A percentile compares a stretch with the other conserved stretches of the same genome.
phyloP scores from a whole-genome alignment of 2,113 vertebrate genomes.

The Capreolus pygargus region DNA sequence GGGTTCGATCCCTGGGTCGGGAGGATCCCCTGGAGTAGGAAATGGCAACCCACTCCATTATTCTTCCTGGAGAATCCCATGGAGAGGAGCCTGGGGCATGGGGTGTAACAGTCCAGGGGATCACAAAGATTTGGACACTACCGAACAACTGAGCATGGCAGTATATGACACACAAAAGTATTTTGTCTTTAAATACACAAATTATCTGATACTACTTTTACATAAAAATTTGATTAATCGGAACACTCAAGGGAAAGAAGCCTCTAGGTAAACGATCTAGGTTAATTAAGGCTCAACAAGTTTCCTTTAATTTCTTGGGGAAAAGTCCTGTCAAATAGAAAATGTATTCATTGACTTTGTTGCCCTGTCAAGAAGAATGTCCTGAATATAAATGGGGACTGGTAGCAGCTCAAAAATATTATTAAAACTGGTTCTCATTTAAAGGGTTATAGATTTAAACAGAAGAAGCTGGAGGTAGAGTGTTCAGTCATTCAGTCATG shows the following conservation, averaged over 20 bases:
- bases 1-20: accelerated
- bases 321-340: not conserved
- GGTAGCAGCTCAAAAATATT: not conserved
- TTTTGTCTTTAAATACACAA: not conserved
- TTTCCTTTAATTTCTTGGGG: not conserved
- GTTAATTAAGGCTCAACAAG: not conserved
- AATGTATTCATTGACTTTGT: not conserved
- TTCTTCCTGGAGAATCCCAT: not conserved
- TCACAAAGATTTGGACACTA: not conserved
- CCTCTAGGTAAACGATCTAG: not conserved
- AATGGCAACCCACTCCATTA: not conserved
- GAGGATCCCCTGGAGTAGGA: not conserved
- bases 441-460: not conserved
- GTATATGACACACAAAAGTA: not conserved
- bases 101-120: not conserved
- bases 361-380: not conserved
- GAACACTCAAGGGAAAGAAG: not conserved
- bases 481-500: not conserved
- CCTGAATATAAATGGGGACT: not conserved
- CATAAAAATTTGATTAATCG: not conserved
- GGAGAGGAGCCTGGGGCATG: not conserved
- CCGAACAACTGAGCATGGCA: no score
- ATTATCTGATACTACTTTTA: not conserved
- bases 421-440: not conserved
- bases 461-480: not conserved